Base-by-base conservation (phyloP, 2,888 invertebrate species). In the Elmis aenea region DNA sequence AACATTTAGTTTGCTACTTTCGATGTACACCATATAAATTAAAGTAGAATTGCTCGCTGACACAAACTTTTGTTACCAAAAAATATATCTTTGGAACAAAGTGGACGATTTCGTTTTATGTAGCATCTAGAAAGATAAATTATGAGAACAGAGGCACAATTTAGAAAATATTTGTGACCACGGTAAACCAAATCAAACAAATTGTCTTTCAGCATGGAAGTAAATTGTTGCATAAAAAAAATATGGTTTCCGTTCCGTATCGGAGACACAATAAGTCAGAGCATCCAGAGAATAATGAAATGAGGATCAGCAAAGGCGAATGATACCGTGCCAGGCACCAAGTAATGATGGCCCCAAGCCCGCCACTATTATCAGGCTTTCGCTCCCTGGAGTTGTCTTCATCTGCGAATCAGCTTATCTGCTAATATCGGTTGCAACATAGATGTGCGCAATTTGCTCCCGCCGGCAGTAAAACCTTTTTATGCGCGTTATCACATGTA, bases 391-490 rank as follows among this genome's bases (percentile, higher is more conserved):
- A 42, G 39, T 43, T 36, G 41, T 46, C 41, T 48, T 48, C 42
- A 39, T 47, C 40, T 45, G 20, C 37, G 41, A 41, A 48, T 48
- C 42, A 38, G 44, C 48, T 48, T 48, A 48, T 48, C 48, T 46
- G 39, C 33, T 42, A 45, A 32, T 46, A 46, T 48, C 42, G 38
- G 42, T 37, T 36, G 36, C 30, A 36, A 11, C 30, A 18, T 21
- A 23, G 21, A 36, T 29, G 36, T 36, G 36, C 25, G 30, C 36
- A 36, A 36, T 36, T 20, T 36, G 26, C 10, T 36, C 18, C 21
- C 28, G 13, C 28, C 22, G 11, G 16, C 10, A 35, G 18, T 13
- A 5, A 13, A 30, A 29, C 31, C 36, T 36, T 36, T 22, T 24
- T 24, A 29, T 25, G 22, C 25, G 20, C 25, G 16, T 36, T 30